These are phyloP conservation scores for Coenonympha glycerion DNA, from an alignment of 2,888 invertebrate species.

Conservation along the genomic window DNA sequence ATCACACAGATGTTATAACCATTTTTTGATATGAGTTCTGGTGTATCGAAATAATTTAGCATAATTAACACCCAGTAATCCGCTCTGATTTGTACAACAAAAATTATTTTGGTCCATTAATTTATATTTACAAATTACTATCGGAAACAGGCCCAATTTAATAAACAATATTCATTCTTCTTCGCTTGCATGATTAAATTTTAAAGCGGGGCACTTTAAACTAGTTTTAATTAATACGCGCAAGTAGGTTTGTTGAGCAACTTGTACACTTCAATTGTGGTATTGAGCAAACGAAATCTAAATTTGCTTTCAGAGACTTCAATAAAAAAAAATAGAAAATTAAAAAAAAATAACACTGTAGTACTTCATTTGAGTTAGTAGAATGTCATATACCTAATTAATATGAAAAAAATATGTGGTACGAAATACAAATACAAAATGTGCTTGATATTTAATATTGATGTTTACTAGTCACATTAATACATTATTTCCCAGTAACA, in stretches of 20 bases:
- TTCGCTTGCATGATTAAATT: slow-evolving; percentile 41
- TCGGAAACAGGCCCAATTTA: neutral
- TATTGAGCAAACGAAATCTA: no score
- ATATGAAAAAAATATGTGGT: no score
- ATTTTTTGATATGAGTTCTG: neutral
- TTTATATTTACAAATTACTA: neutral
- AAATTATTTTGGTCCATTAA: neutral
- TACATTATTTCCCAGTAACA: no score
- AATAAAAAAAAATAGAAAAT: no score
- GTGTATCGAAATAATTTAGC: neutral
- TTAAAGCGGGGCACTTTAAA: slow-evolving; percentile 47
- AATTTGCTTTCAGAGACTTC: no score
- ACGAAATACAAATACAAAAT: no score
- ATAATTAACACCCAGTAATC: neutral
- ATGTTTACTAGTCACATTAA: no score
- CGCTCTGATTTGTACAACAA: neutral
- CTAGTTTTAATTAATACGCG: slow-evolving; percentile 57
- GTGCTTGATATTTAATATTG: no score
- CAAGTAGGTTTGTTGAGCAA: slow-evolving; percentile 43
- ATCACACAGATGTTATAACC: neutral
- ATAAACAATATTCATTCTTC: slow-evolving; percentile 9
- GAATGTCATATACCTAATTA: no score
- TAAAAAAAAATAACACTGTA: no score
- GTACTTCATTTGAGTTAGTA: no score
- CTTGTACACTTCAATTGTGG: slow-evolving; percentile 6